Conservation (phyloP, 2,797 vertebrate species). For the Characodon lateralis region DNA sequence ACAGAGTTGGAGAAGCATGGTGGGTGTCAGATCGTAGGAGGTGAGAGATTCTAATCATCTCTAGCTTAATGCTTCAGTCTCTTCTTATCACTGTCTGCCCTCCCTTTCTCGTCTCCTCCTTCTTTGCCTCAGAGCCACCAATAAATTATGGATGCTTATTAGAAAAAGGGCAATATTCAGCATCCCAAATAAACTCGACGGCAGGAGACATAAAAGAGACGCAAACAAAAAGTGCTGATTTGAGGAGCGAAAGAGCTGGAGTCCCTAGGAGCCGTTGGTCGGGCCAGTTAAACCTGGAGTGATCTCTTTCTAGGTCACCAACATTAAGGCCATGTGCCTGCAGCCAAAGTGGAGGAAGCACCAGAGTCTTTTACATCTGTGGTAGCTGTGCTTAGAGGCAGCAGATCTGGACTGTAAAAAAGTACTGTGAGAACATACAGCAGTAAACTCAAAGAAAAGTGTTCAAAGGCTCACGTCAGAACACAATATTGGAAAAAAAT, state of each 20-base stretch:
- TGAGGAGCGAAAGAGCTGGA: constrained; percentile 52
- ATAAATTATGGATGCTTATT: constrained; percentile 85
- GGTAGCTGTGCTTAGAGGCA: not conserved
- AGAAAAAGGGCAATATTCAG: constrained; percentile 84
- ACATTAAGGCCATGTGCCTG: constrained; percentile 31
- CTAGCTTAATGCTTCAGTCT: constrained; percentile 64
- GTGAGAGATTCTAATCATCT: constrained; percentile 60
- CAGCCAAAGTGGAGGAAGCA: constrained; percentile 15
- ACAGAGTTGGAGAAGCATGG: constrained; percentile 40
- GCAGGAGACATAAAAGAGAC: constrained; percentile 69
- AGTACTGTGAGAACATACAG: not conserved
- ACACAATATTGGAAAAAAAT: not conserved
- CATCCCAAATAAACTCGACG: constrained; percentile 74
- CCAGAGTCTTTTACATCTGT: not conserved
- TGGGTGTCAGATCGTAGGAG: constrained; percentile 62
- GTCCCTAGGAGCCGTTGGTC: constrained; percentile 53
- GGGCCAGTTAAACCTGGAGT: constrained; percentile 51
- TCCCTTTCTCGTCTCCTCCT: constrained; percentile 31
- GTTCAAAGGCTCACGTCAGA: not conserved
- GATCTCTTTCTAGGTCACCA: constrained; percentile 65
- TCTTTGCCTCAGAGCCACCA: constrained; percentile 67
- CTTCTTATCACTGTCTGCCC: constrained; percentile 54
- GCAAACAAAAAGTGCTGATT: constrained; percentile 73
- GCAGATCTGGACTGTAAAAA: not conserved
- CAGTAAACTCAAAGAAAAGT: not conserved